Conservation (phyloP, 2,888 invertebrate species). For the Girardia tigrina region DNA sequence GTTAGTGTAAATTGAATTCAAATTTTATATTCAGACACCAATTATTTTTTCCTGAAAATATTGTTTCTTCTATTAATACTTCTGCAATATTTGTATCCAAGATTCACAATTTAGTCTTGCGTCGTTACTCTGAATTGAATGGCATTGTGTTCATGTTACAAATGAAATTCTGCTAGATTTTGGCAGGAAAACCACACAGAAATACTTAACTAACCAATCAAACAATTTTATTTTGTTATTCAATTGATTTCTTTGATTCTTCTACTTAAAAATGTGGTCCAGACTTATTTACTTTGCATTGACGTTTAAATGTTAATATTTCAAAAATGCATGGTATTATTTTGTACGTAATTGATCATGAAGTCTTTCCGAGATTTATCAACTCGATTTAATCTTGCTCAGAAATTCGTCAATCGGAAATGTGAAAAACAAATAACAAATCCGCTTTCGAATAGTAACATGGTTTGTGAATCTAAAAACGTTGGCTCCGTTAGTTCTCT, state of each 20-base stretch:
- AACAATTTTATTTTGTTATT: neutral
- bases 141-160: neutral
- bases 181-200: constrained; percentile 13
- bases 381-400: constrained; percentile 4
- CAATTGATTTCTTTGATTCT: neutral
- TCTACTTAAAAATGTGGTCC: neutral
- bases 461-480: constrained; percentile 7
- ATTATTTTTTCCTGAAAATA: no score
- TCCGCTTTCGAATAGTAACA: neutral
- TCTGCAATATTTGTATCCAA: no score
- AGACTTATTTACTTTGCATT: neutral
- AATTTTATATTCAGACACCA: no score
- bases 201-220: neutral
- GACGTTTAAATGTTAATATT: neutral
- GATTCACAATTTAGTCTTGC: neutral
- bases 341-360: neutral
- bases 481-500: constrained; percentile 17
- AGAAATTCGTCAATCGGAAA: constrained; percentile 15
- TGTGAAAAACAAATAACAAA: neutral
- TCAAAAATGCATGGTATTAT: neutral
- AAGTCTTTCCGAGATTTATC: neutral
- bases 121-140: neutral
- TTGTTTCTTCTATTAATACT: no score
- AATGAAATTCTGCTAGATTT: neutral
- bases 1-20: no score